Conservation (phyloP, 53 echinoderm and acorn worm species). For the Mesocentrotus franciscanus region DNA sequence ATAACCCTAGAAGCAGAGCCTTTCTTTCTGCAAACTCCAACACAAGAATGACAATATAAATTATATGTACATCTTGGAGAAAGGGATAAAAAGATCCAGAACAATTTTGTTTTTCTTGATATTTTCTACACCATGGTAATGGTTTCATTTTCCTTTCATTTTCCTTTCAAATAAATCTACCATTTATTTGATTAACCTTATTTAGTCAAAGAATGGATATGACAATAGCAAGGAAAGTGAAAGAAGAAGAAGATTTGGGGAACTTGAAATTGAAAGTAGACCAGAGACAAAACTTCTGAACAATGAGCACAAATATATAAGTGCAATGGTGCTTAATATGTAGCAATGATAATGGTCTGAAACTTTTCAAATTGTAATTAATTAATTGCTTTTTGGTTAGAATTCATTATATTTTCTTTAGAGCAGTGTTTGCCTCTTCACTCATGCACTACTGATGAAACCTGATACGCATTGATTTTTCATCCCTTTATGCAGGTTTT, state of each 20-base stretch:
- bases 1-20: neutral
- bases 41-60: neutral
- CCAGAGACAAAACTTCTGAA: neutral
- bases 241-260: neutral
- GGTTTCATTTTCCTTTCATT: conserved; percentile 6
- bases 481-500: neutral
- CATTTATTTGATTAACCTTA: neutral
- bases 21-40: conserved; percentile 11
- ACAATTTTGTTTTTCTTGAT: neutral
- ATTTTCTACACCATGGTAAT: neutral
- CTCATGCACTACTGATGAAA: neutral
- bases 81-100: neutral
- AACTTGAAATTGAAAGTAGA: conserved; percentile 8
- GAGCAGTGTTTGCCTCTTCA: neutral
- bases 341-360: neutral
- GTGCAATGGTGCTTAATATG: neutral
- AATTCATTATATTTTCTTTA: neutral
- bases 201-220: neutral
- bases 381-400: neutral
- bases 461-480: neutral
- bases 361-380: neutral
- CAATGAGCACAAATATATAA: neutral
- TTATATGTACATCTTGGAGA: neutral
- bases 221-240: neutral
- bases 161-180: neutral